Base-by-base conservation (phyloP, 2,888 invertebrate genomes). In the Drymonia ruficornis region DNA sequence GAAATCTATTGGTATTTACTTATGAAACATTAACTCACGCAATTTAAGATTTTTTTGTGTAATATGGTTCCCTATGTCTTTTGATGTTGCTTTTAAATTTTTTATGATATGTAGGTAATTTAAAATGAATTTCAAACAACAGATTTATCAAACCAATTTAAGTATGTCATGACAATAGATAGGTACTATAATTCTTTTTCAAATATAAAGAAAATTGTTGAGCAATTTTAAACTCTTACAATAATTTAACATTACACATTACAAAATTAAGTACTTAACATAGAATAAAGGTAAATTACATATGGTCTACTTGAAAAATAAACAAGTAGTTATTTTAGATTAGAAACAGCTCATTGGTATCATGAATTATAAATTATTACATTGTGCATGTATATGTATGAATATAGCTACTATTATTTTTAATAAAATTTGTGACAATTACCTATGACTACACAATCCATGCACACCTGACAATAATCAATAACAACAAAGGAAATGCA, bases 401-500 rank as follows among this genome's bases (percentile, higher is more conserved):
- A 6, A 23, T 7, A 7, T 7, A 23, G 6, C 23, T 23, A 23
- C 23, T 23, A 4, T 6, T 23, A 23, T 2, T 23, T 23, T 23
- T 23, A 23, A 23, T 23, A 42, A 44, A 28, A 44, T 44, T 44
- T 44, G 19, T 23, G 44, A 44, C 44, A 19, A n/a, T 13, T 8
- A 16, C 5, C 23, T 23, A 23, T 36, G 11, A 46, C 15, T 38
- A 40, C 18, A 52, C 5, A 50, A 47, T 12, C 50, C 34, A 36
- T 19, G 40, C 40, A 40, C 13, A 45, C 45, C 15, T 11, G 15
- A 2, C 4, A 34, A 28, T 52, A 49, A 49, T 29, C 43, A 23
- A 11, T 28, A 1, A 43, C 12, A 19, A 11, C 5, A 59, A 54
- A 54, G 59, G 49, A 70, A 65, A 70, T 71, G 55, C 54, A 63